Conservation (phyloP, 2,888 invertebrate species). For the Hyalella azteca region DNA sequence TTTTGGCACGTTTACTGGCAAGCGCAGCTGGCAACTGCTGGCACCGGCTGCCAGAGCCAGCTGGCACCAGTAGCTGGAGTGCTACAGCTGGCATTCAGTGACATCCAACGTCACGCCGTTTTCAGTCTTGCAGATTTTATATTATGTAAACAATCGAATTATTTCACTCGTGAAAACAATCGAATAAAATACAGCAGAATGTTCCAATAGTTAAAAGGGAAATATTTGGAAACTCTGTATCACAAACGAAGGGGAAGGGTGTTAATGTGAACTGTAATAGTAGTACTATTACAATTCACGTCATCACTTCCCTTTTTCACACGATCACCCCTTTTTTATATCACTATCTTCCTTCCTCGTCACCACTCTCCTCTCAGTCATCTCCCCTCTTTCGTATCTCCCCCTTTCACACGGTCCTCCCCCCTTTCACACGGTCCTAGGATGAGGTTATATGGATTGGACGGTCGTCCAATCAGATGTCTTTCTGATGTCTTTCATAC, state of each 20-base stretch:
- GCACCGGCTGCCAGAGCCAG: not conserved
- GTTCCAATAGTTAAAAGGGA: not conserved
- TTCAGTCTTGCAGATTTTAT: too few species aligned
- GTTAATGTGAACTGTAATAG: too few species aligned
- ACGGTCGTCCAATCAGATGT: not conserved
- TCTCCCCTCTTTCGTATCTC: not conserved
- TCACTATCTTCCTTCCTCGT: not conserved
- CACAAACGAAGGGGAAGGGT: not conserved
- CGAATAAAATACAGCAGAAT: not conserved
- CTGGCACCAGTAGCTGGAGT: not conserved
- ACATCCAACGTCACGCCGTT: too few species aligned
- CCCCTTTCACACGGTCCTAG: not conserved
- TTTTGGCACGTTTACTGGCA: too few species aligned
- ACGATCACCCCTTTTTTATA: not conserved
- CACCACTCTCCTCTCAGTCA: not conserved
- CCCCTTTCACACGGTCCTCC: not conserved
- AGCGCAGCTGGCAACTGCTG: not conserved
- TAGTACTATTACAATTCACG: not conserved
- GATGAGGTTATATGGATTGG: not conserved
- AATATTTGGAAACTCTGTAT: not conserved
- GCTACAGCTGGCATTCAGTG: too few species aligned
- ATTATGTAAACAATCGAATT: too few species aligned
- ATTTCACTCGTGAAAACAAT: not conserved
- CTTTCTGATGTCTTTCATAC: too few species aligned
- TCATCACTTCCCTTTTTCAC: not conserved